A percentile compares a stretch with the other conserved stretches of the same genome.
phyloP scores from a whole-genome alignment of 2,888 invertebrate genomes.

The Metopia argyrocephala region DNA sequence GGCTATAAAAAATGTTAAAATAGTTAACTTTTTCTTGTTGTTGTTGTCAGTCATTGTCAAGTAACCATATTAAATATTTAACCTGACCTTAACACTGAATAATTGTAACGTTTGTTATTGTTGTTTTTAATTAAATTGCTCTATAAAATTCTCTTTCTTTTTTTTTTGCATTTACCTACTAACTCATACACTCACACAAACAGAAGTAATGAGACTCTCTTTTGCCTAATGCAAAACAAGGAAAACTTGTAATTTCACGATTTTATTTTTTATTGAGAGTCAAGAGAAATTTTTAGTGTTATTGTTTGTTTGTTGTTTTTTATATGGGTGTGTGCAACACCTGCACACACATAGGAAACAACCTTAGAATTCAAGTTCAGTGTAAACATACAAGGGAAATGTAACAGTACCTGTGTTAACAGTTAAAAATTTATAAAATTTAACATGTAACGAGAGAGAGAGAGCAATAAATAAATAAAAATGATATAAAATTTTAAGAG shows the following conservation, averaged over 20 bases:
- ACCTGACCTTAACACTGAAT: slow-evolving; percentile 76
- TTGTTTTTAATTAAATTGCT: slow-evolving; percentile 11
- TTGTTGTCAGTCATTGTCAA: not conserved
- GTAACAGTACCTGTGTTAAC: slow-evolving; percentile 44
- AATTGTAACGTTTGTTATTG: slow-evolving; percentile 12
- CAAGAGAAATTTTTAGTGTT: not conserved
- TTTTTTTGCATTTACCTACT: slow-evolving; percentile 55
- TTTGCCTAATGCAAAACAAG: too few relatives aligned
- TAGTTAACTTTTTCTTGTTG: not conserved
- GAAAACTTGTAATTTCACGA: slow-evolving; percentile 43
- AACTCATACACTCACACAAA: slow-evolving; percentile 36
- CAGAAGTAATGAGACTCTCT: slow-evolving; percentile 13
- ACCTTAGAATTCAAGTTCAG: slow-evolving; percentile 71
- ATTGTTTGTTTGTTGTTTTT: too few relatives aligned
- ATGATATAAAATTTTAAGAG: too few relatives aligned
- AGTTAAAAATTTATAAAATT: not conserved
- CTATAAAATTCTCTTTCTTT: slow-evolving; percentile 32
- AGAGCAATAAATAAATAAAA: too few relatives aligned
- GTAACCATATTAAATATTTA: slow-evolving; percentile 42
- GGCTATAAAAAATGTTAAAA: not conserved
- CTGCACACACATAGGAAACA: slow-evolving; percentile 20
- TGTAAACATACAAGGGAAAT: slow-evolving; percentile 66
- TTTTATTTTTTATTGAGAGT: slow-evolving; percentile 6
- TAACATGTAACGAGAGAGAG: not conserved
- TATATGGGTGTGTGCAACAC: not conserved